Base-by-base conservation (phyloP, 2,888 invertebrate species). In the Pecten maximus region DNA sequence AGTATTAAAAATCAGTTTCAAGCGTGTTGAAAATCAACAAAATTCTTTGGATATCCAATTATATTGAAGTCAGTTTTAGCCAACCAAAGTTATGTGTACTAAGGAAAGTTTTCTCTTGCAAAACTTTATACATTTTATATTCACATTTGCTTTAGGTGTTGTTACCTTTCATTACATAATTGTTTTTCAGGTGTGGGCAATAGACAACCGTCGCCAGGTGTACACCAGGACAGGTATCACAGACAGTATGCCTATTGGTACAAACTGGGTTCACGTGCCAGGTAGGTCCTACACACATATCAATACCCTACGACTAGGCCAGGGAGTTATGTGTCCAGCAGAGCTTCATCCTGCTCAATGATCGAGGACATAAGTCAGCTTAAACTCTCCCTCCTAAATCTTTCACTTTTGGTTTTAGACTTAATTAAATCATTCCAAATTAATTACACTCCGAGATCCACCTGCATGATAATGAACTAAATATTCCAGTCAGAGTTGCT, bases 181-280 rank as follows among this genome's bases (percentile, higher is more conserved):
- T 60, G 28, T 87, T 19, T 60, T 92, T 40, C 90, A 97, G 97
- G 97, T 97, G 1, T 97, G 97, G 97, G 97, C 97, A 0, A 93
- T 97, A 44, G 97, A 97, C 94, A 97, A 96, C 88, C 96, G 96
- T 54, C 95, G 96, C 39, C 97, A 97, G 93, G 96, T 97, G 6
- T 97, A 97, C 94, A 97, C 97, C 0, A 95, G 97, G 91, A 96
- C 97, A 92, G 97, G 97, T 2, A 96, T 97, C 35, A 97, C 97
- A 90, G 97, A 97, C 35, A 96, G 97, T 87, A 96, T 97, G 94
- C 97, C 97, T 2, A 96, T 97, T 89, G 97, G 97, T n/a, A 96
- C 96, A 48, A 96, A 96, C 50, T 97, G 97, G 97, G 96, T 97
- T n/a, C 96, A 96, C 92, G 97, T 97, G 0, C 96, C 97, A 92